These are phyloP conservation scores for Pyrgilauda ruficollis DNA, from an alignment of 2,113 vertebrate genomes.

Conservation along the genomic window DNA sequence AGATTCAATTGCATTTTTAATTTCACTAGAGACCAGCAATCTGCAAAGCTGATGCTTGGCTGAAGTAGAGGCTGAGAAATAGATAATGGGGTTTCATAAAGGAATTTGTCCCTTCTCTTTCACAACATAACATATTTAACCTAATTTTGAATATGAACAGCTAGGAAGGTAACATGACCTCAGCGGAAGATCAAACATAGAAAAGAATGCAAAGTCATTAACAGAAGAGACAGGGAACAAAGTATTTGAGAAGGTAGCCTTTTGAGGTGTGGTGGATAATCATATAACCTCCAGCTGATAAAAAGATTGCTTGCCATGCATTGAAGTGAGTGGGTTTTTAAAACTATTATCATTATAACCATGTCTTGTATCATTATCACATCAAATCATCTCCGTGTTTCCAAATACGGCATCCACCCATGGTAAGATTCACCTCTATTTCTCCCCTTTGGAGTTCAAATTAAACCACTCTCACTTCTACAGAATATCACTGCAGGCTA, in stretches of 20 bases:
- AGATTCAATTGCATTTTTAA: neutral
- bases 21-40: neutral
- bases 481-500: neutral
- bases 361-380: neutral
- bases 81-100: neutral
- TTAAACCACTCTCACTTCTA: neutral
- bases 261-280: neutral
- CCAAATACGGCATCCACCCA: neutral
- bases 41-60: neutral
- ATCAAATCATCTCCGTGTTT: neutral
- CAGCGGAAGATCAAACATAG: neutral
- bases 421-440: neutral
- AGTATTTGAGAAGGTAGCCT: neutral
- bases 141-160: neutral
- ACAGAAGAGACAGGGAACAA: neutral
- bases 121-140: neutral
- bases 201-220: neutral
- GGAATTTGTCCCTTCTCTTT: neutral
- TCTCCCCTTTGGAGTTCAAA: neutral
- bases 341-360: neutral
- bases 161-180: neutral
- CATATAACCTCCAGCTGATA: neutral
- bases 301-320: neutral
- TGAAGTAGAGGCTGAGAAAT: neutral
- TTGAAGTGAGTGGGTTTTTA: fast-evolving